A percentile compares a stretch with the other conserved stretches of the same genome.
Conservation (phyloP, 2,888 invertebrate genomes). For the Drosophila mulleri region DNA sequence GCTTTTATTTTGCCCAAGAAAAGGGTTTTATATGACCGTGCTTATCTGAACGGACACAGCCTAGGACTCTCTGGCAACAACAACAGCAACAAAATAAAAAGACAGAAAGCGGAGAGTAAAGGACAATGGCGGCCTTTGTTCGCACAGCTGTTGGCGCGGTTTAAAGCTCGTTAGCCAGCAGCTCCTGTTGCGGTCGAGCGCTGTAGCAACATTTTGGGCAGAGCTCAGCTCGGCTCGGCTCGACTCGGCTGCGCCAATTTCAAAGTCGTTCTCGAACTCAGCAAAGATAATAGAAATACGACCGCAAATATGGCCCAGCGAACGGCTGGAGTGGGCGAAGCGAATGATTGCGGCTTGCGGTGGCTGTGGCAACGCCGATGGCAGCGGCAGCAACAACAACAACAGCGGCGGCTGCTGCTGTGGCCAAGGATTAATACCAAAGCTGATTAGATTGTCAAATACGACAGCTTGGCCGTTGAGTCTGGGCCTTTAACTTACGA, state of each 20-base stretch:
- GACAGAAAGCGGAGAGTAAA: background rate
- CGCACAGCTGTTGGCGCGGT: slow-evolving; percentile 70
- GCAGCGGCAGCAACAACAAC: too few species aligned
- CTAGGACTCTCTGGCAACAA: background rate
- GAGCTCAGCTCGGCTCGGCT: slow-evolving; percentile 10
- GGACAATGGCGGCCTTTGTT: slow-evolving; percentile 50
- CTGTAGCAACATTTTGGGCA: slow-evolving; percentile 53
- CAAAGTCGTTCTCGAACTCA: slow-evolving; percentile 63
- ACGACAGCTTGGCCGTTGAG: slow-evolving; percentile 63
- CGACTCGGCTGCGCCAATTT: slow-evolving; percentile 41
- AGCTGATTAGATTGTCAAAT: slow-evolving; percentile 72
- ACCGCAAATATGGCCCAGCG: slow-evolving; percentile 60
- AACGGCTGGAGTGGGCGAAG: slow-evolving; percentile 2
- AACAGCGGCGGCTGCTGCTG: slow-evolving; percentile 26
- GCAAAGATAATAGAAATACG: slow-evolving; percentile 66
- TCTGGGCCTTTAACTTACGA: slow-evolving; percentile 20
- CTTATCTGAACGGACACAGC: slow-evolving; percentile 38
- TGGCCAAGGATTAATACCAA: slow-evolving; percentile 70
- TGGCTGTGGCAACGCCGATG: slow-evolving; percentile 8
- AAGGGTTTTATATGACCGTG: slow-evolving; percentile 26
- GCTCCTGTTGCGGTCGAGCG: slow-evolving; percentile 37
- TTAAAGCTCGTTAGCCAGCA: slow-evolving; percentile 67
- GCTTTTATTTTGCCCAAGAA: slow-evolving; percentile 3
- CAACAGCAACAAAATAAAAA: too few species aligned
- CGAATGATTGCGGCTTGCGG: slow-evolving; percentile 52